Base-by-base conservation (phyloP, 1,140 invertebrate species). In the Helicorthomorpha holstii region DNA sequence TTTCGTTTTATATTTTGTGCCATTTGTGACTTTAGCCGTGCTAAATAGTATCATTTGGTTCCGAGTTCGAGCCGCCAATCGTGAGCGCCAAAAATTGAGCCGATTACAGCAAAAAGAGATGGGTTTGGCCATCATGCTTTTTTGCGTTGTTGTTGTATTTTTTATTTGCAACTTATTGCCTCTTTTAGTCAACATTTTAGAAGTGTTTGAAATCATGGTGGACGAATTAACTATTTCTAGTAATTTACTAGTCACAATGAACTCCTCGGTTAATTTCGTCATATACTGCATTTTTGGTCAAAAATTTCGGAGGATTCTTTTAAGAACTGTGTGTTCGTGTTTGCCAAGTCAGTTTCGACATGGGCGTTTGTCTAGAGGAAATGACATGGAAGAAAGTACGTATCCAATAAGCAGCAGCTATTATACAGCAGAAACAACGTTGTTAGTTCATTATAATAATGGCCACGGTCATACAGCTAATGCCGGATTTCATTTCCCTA, bases 281-380 rank as follows among this genome's bases (percentile, higher is more conserved):
- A 91, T 97, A 54, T 97, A 97, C 69, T 91, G 94, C 53, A 89
- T 93, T 34, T 94, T 95, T 64, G 93, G 92, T 0, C 85, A 93
- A 62, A 95, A 96, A 64, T 97, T 97, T 69, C 85, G 92, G 61
- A 75, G 84, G 38, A 78, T 90, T 51, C 91, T 92, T 67, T 70
- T 92, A 51, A 77, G 83, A 60, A 76, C 89, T 60, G 16, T 34
- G 16, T 34, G 29, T 34, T 34, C 29, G 7, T 34, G 29, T 34
- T 34, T 7, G 7, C 29, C 29, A 34, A 34, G 16, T 7, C 7
- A 34, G 16, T 34, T 7, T 7, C 29, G 16, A 34, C 7, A 7
- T 7, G 16, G 16, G 7, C 29, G 29, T 7, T 7, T 34, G 29
- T 7, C 7, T 16, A 34, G 29, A 34, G 29, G 29, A 7, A 34